Base-by-base conservation (phyloP, 1,140 invertebrate genomes). In the Littorina saxatilis region DNA sequence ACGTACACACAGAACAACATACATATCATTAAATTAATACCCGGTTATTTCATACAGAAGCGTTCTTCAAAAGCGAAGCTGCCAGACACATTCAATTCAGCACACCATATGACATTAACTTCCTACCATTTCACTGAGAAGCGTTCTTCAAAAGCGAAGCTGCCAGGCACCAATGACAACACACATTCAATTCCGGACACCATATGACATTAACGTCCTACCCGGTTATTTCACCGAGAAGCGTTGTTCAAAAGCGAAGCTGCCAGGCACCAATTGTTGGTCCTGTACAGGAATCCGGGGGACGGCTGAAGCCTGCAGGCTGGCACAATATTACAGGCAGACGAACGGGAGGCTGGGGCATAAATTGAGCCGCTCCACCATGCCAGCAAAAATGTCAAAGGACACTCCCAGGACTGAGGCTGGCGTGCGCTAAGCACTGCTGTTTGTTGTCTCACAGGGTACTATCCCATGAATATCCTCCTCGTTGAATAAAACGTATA, bases 361-460 rank as follows among this genome's bases (percentile, higher is more conserved):
- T 61, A 61, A 61, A 61, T 61, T 61, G 58, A 61, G 58, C 58
- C 27, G 58, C 58, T 61, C 27, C 23, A 61, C 20, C n/a, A n/a
- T n/a, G 23, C 5, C 58, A 29, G 27, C 58, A 61, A 61, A 61
- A 61, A 61, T 61, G 58, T 61, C 58, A 61, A 61, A 61, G 58
- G 58, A 61, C 58, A 61, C 58, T 61, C 58, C 58, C 58, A 61
- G n/a, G 23, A 61, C 9, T 5, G 5, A n/a, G 58, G 23, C 58
- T 23, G 58, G 20, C 20, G 23, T 29, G n/a, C 20, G 27, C 58
- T 23, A 11, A 29, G n/a, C 20, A 23, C 58, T 23, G 4, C 4
- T n/a, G 58, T 23, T 23, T n/a, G 27, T 29, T 9, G 20, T 61
- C n/a, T n/a, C n/a, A n/a, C n/a, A n/a, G 27, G 58, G 7, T n/a